Evolutionary conservation across 1,140 invertebrate species (phyloP), one percentile per base, ranked within the genome.

Genomic region (Chymomyza costata): DNA sequence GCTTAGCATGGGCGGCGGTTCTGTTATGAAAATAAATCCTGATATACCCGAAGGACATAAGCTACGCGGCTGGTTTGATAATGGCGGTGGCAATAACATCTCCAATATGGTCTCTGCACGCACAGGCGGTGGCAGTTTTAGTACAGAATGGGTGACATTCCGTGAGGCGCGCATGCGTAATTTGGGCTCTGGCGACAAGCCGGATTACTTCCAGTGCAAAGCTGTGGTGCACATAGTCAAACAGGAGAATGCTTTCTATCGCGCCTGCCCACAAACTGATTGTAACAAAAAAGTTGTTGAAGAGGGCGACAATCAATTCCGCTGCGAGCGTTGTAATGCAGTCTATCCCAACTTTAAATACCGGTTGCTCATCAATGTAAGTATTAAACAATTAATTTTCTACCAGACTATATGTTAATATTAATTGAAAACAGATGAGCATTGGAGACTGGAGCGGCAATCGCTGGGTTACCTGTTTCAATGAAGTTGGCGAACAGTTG

Each of bases 271-370:
- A 0, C 88, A 89, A 46, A 89, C 92, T 7, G 89, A 90, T 31
- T 99, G 97, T 85, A 97, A 97, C 73, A 99, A 98, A 82, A 99
- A 99, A 86, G 90, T 95, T 0, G 87, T 97, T 17, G 96, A 98
- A 87, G 81, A 85, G 39, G 90, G 93, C 35, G 96, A 96, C 84
- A 94, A 93, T 5, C 88, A 92, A 63, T 99, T 92, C 83, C 89
- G 95, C 54, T 99, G 98, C 86, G 97, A 99, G 85, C 98, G 98
- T 86, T 99, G 97, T 85, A 90, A 92, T 58, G 88, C 90, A 37
- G 93, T 95, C 52, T 95, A 90, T 83, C 91, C 92, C 0, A 93
- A 93, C 63, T 99, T 92, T 82, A 95, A 94, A 66, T 97, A 95
- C 87, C 89, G 96, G 35, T 86, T 98, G 52, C 88, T 99, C 37